Evolutionary conservation across 2,113 vertebrate species (phyloP).

Genomic region (Platichthys stellatus): DNA sequence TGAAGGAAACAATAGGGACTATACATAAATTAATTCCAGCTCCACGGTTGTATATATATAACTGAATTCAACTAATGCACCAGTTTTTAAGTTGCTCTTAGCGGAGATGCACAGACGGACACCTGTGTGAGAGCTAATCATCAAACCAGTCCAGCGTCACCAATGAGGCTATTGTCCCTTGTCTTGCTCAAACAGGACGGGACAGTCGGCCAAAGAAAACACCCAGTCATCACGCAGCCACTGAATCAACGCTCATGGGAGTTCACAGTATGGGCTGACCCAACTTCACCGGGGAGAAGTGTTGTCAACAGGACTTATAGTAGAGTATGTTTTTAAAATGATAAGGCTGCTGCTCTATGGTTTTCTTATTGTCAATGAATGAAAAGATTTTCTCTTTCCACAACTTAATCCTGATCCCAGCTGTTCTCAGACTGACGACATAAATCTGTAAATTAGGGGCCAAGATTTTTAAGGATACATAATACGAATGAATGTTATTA

Average conservation of each 20-base stretch:
- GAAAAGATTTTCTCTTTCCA: background rate
- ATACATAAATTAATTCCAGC: no score
- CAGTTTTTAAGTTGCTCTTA: background rate
- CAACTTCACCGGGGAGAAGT: background rate
- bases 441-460: background rate
- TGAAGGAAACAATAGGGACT: no score
- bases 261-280: background rate
- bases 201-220: slow-evolving; percentile 23
- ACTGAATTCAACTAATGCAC: background rate
- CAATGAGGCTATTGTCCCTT: slow-evolving; percentile 51
- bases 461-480: background rate
- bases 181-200: slow-evolving; percentile 36
- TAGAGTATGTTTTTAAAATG: background rate
- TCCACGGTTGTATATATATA: background rate
- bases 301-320: no score
- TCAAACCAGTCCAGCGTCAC: slow-evolving; percentile 19
- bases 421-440: background rate
- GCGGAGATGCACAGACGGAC: background rate
- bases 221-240: background rate
- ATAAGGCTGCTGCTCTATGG: background rate
- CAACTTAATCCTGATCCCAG: background rate
- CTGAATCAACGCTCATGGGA: background rate
- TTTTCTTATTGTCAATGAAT: background rate
- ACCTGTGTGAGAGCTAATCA: slow-evolving; percentile 34
- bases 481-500: no score